Evolutionary conservation across 2,797 vertebrate genomes (phyloP).

Genomic region (Lithobates pipiens): DNA sequence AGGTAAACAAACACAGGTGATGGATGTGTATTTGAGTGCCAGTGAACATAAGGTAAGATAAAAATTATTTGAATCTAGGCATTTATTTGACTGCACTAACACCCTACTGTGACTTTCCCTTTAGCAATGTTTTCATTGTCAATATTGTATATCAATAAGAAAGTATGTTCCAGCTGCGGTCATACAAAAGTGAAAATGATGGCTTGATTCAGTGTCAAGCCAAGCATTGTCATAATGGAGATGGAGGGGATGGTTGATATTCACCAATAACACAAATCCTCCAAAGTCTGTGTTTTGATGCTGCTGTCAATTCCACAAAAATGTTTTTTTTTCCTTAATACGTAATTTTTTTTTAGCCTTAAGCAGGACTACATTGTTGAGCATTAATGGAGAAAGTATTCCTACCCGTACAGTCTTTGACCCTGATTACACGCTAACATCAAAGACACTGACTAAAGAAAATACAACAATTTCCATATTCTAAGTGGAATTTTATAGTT

Average conservation of each 20-base stretch:
- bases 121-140: constrained; percentile 29
- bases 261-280: background rate
- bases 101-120: constrained; percentile 22
- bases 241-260: background rate
- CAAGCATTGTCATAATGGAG: constrained; percentile 18
- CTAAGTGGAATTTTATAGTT: background rate
- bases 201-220: background rate
- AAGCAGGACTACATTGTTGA: background rate
- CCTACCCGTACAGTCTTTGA: background rate
- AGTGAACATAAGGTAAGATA: constrained; percentile 16
- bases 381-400: background rate
- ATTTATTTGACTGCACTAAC: constrained; percentile 17
- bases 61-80: constrained; percentile 19
- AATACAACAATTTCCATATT: background rate
- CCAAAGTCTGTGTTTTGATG: background rate
- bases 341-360: background rate
- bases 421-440: background rate
- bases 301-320: background rate
- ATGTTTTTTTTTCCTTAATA: background rate
- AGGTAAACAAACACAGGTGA: constrained; percentile 4
- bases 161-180: background rate
- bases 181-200: background rate
- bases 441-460: background rate
- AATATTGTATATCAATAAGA: constrained; percentile 33
- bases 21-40: background rate